phyloP scores from a whole-genome alignment of 2,113 vertebrate species.

The Craseonycteris thonglongyai region DNA sequence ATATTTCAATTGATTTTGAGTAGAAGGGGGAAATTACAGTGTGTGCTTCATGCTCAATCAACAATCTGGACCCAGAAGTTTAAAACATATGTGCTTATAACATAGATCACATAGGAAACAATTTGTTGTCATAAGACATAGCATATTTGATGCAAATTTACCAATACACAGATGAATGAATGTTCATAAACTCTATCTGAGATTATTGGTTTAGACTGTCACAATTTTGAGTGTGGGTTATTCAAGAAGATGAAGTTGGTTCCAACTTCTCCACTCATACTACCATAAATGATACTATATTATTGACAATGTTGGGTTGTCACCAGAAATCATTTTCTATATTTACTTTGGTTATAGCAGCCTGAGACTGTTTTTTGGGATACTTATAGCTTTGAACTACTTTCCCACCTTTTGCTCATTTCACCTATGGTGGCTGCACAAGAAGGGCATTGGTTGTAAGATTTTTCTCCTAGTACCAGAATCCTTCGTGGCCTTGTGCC shows the following conservation, averaged over 20 bases:
- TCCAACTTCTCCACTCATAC: background rate
- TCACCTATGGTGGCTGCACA: background rate
- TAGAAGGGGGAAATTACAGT: background rate
- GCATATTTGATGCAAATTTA: background rate
- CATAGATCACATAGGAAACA: background rate
- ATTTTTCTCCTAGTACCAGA: slow-evolving; percentile 26
- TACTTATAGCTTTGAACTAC: slow-evolving; percentile 53
- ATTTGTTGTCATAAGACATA: background rate
- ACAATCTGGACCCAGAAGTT: background rate
- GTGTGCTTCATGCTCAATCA: background rate
- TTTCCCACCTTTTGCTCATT: slow-evolving; percentile 37
- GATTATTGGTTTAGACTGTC: background rate
- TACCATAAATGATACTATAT: background rate
- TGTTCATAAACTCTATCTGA: background rate
- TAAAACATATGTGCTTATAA: background rate
- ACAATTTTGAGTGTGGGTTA: background rate
- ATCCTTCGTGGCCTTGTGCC: slow-evolving; percentile 54
- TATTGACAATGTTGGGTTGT: slow-evolving; percentile 20
- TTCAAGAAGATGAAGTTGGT: background rate
- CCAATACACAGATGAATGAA: background rate
- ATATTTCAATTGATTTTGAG: background rate
- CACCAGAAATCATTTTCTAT: slow-evolving; percentile 44
- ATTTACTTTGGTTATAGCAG: slow-evolving; percentile 21
- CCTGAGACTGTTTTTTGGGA: background rate
- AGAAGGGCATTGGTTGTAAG: slow-evolving; percentile 32